Evolutionary conservation across 23 tunicate species (phyloP).

Genomic region (Styela plicata): DNA sequence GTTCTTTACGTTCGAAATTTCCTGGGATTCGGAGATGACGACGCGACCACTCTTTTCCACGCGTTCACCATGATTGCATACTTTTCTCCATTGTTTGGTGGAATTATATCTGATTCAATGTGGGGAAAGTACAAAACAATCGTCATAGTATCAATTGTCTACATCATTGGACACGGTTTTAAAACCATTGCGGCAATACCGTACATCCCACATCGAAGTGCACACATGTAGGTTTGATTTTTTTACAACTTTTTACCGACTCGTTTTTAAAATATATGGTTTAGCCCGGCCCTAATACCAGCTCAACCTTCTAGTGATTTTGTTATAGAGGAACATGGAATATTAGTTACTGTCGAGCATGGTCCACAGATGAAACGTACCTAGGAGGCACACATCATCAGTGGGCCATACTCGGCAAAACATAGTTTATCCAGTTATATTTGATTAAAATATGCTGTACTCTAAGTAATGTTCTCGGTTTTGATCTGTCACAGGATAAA

Average conservation of each 20-base stretch:
- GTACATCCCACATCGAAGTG: constrained; percentile 3
- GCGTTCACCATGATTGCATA: constrained; percentile 12
- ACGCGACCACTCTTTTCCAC: constrained; percentile 15
- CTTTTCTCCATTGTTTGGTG: constrained; percentile 18
- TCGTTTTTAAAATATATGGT: not conserved
- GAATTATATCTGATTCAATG: constrained; percentile 29
- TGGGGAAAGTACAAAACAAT: constrained; percentile 37
- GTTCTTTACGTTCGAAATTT: constrained; percentile 30
- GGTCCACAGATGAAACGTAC: no score
- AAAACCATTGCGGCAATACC: constrained; percentile 32
- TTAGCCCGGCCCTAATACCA: no score
- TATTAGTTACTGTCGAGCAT: no score
- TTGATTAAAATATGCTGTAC: no score
- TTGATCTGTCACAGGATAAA: no score
- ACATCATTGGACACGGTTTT: constrained; percentile 13
- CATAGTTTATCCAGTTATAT: no score
- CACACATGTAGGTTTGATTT: constrained; percentile 30
- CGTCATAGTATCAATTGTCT: constrained; percentile 5
- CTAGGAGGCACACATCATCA: no score
- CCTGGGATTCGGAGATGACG: constrained; percentile 21
- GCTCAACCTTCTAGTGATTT: no score
- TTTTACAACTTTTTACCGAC: not conserved
- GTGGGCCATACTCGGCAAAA: no score
- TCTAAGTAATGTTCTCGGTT: no score
- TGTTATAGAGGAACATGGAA: no score